Base-by-base conservation (phyloP, 2,113 vertebrate genomes). In the Chroicocephalus ridibundus region DNA sequence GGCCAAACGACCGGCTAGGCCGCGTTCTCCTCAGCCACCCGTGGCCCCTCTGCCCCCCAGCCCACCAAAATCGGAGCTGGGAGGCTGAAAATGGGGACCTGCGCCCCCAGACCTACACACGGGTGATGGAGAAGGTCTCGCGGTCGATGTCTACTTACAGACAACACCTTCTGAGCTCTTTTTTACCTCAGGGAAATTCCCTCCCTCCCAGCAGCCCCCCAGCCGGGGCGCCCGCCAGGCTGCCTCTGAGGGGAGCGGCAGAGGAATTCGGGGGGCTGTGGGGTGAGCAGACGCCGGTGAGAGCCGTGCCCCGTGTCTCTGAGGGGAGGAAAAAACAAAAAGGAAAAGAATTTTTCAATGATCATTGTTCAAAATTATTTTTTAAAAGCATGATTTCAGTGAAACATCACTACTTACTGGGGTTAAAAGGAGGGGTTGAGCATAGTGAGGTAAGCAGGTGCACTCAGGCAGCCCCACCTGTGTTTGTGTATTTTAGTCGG, bases 161-260 rank as follows among this genome's bases (percentile, higher is more conserved):
- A 11, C 11, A 72, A 20, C 17, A 0, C 4, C 6, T 38, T 26
- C 3, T 3, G 42, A 47, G 75, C 16, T 0, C 0, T 4, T 18
- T 86, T 94, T 95, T 79, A 83, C 90, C 92, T 90, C 82, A 64
- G n/a, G 11, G 17, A 80, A 66, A 15, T 2, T 3, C 15, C 12
- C 40, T 31, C 26, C 15, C 29, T 40, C 2, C 66, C 24, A 15
- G 9, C 13, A 34, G 1, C 10, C 38, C 34, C 19, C 2, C 4
- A 0, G 66, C 49, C 0, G 0, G 51, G 25, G 11, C 0, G 0
- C n/a, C 47, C 1, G 0, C 60, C 7, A 36, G 31, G 26, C 82
- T 16, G 44, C 44, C 40, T 25, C 52, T 81, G 92, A 96, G 83
- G 95, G 77, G 71, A 84, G 52, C 70, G 8, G 46, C 55, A 4